Evolutionary conservation across 2,888 invertebrate genomes (phyloP), one percentile per base, ranked within the genome.

Genomic region (Electrophaes corylata): DNA sequence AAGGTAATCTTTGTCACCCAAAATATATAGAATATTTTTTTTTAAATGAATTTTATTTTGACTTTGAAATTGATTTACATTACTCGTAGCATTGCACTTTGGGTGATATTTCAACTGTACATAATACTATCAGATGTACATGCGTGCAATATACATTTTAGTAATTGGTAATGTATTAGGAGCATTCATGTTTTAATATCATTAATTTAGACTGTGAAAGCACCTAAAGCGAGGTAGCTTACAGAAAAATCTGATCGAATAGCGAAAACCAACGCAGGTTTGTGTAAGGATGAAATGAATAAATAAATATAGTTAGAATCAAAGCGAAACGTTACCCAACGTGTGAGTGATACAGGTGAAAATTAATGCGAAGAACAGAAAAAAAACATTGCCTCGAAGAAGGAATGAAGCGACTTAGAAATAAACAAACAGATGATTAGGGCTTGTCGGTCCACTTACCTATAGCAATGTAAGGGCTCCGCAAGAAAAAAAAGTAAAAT

Each of bases 401-500:
- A 77, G 70, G 73, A 70, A 71, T 78, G 69, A 90, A 91, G 89
- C 89, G 73, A 83, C 77, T 82, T 82, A 79, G 53, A 64, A 79
- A 83, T 73, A 77, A 80, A 65, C 37, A 75, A 70, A 61, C 71
- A 77, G 76, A 79, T 83, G 83, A 84, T 73, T 76, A 80, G 75
- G 70, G 83, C 86, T 81, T 80, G 83, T 85, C 85, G 84, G 74
- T 88, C 88, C 87, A 91, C 91, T 91, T 87, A 91, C 91, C 91
- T 90, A 90, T 81, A 75, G 83, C 88, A 90, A 91, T 86, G 89
- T 88, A 91, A 90, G 91, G 91, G 88, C 91, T 91, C 91, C 91
- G 91, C 91, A 91, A 91, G 90, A 91, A 91, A 91, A n/a, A 81
- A 91, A 91, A 91, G 80, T 87, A 91, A 90, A 86, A 78, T 91